Base-by-base conservation (phyloP, 2,888 invertebrate genomes). In the Tipula confusa region DNA sequence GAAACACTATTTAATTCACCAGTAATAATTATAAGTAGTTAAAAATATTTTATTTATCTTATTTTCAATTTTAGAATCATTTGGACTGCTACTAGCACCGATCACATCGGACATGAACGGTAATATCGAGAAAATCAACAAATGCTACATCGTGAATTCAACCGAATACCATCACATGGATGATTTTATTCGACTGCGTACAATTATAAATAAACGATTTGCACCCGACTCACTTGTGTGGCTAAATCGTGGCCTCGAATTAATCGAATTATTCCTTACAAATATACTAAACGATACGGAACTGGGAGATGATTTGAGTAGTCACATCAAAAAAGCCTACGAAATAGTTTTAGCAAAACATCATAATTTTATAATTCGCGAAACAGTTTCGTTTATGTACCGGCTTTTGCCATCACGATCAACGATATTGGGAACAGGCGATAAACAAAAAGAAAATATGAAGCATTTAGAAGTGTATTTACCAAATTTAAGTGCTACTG, bases 51-150 rank as follows among this genome's bases (percentile, higher is more conserved):
- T 33, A 33, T 11, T 3, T 33, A 48, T 13, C 13, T 85, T 83
- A 24, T 48, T 84, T 80, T 84, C 85, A n/a, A n/a, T 91, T 91
- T 85, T 90, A 95, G 95, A 94, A 87, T 91, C 92, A 86, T 92
- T 95, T 87, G 95, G 95, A 83, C 93, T 92, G 88, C 89, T 93
- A 15, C 95, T 95, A 88, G 91, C 93, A 81, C 94, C 95, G 29
- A 93, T 95, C 64, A 93, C 93, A 86, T 92, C 92, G 88, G 95
- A 96, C 87, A 94, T 96, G 92, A 92, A 92, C 89, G 93, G 93
- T 86, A 95, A 95, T 89, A 93, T 95, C 86, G 91, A 93, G 94
- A 94, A 94, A 92, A 89, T 95, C 84, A 90, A 89, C 79, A 91
- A 90, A 85, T 89, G 89, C 85, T 93, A 92, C 87, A 88, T 89